Evolutionary conservation across 2,113 vertebrate species (phyloP).

Genomic region (Orientallactaga bullata): DNA sequence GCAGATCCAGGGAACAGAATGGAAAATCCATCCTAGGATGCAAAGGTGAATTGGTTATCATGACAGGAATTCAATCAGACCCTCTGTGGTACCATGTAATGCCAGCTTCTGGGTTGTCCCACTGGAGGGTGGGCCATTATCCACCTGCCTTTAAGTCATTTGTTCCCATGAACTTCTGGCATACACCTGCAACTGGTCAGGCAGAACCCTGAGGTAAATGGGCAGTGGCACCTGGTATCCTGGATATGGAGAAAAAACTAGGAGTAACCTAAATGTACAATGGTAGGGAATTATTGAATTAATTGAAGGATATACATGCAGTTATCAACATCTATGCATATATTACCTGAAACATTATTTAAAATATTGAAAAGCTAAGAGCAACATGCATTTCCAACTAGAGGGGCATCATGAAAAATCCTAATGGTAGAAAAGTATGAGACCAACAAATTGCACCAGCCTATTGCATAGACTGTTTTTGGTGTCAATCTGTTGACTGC

Average conservation of each 20-base stretch:
- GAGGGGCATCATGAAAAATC: not conserved
- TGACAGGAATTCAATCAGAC: not conserved
- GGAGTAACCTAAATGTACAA: not conserved
- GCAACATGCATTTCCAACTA: not conserved
- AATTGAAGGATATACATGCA: not conserved
- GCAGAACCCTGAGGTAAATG: not conserved
- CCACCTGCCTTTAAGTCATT: not conserved
- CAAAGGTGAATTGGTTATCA: accelerated
- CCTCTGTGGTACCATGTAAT: accelerated
- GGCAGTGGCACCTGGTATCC: not conserved
- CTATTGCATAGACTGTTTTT: not conserved
- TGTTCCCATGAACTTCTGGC: not conserved
- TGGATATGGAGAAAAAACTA: not conserved
- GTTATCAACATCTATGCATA: not conserved
- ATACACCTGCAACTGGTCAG: not conserved
- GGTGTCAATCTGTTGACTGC: not conserved
- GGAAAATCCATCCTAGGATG: not conserved
- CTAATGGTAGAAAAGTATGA: not conserved
- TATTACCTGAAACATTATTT: not conserved
- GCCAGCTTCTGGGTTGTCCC: too few relatives aligned
- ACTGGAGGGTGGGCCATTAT: not conserved
- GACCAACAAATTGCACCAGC: not conserved
- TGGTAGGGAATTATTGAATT: not conserved
- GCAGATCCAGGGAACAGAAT: not conserved
- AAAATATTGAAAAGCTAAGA: not conserved